Conservation (phyloP, 2,113 vertebrate species). For the Excalfactoria chinensis region DNA sequence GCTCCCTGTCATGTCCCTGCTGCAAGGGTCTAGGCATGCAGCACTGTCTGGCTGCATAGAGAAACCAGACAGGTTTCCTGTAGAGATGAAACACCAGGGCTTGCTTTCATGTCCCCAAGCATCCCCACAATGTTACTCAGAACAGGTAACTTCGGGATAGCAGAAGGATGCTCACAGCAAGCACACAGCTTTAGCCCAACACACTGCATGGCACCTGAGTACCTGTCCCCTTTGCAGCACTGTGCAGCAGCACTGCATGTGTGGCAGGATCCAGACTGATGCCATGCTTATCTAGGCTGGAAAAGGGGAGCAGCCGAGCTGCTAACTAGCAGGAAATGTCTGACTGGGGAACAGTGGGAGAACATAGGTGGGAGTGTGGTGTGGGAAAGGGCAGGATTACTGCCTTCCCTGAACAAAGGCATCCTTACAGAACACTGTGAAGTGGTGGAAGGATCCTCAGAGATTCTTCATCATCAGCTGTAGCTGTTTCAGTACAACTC, state of each 20-base stretch:
- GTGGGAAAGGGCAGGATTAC: background rate
- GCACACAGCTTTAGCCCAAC: background rate
- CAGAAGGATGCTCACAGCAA: background rate
- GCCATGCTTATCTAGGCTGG: background rate
- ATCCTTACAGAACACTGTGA: background rate
- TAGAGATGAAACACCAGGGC: background rate
- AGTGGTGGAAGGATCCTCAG: background rate
- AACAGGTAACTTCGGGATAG: background rate
- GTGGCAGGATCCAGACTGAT: background rate
- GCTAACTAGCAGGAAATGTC: background rate
- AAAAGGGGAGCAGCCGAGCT: background rate
- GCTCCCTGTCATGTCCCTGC: no score
- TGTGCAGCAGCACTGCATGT: rapidly evolving
- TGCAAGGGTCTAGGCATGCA: background rate
- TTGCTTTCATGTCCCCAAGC: background rate
- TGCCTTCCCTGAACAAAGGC: background rate
- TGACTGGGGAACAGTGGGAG: background rate
- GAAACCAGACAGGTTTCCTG: background rate
- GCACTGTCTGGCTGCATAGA: background rate
- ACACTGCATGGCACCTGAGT: rapidly evolving
- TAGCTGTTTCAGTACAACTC: background rate
- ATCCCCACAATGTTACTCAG: background rate
- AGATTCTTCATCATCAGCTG: background rate
- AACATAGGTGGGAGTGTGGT: background rate
- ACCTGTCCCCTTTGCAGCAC: background rate